Evolutionary conservation across 2,888 invertebrate genomes (phyloP).

Genomic region (Spilosoma lubricipeda): DNA sequence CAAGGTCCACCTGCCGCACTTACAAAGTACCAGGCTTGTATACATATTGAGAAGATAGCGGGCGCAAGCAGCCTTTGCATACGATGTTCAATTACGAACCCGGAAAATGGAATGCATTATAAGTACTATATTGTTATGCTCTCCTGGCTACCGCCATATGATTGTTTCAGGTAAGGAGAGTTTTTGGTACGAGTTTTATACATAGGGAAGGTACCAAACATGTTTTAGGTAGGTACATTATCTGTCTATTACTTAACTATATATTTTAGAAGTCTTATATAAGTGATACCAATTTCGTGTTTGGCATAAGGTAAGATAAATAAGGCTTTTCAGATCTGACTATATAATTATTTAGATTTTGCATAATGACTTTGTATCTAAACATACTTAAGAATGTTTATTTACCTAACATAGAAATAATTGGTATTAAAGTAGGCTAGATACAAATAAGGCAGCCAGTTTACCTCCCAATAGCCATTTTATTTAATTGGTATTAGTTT

Average conservation of each 20-base stretch:
- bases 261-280: not conserved
- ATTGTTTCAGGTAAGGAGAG: slow-evolving; percentile 55
- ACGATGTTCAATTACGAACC: slow-evolving; percentile 81
- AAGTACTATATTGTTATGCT: slow-evolving; percentile 71
- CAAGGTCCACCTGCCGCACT: slow-evolving; percentile 70
- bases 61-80: slow-evolving; percentile 78
- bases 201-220: too few species aligned
- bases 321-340: not conserved
- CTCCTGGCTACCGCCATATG: slow-evolving; percentile 60
- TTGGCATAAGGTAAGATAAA: not conserved
- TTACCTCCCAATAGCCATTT: not conserved
- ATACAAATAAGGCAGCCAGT: not conserved
- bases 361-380: not conserved
- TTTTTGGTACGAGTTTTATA: not conserved
- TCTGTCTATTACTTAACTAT: not conserved
- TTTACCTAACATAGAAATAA: not conserved
- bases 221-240: too few species aligned
- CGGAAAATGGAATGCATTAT: slow-evolving; percentile 77
- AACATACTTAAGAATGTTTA: slow-evolving; percentile 1
- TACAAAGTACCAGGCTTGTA: slow-evolving; percentile 68
- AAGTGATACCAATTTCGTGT: not conserved
- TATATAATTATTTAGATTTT: not conserved
- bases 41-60: slow-evolving; percentile 78
- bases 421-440: slow-evolving; percentile 3
- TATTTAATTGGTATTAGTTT: not conserved